Conservation (phyloP, 2,113 vertebrate genomes). For the Variabilichromis moorii region DNA sequence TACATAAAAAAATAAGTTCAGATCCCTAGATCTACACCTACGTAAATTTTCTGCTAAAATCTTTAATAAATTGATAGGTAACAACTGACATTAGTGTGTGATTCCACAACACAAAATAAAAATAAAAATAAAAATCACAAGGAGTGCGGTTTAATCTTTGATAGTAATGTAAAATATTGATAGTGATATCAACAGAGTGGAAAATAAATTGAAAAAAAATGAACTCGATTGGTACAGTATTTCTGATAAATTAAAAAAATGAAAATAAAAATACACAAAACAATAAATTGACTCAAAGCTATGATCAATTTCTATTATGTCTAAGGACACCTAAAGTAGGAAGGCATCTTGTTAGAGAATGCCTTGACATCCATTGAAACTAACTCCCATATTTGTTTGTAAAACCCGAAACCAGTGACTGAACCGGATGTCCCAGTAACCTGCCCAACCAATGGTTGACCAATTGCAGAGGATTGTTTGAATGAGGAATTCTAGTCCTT, state of each 20-base stretch:
- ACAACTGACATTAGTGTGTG: not conserved
- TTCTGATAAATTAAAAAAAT: not conserved
- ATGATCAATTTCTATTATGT: not conserved
- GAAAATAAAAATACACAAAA: not conserved
- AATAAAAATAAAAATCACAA: not conserved
- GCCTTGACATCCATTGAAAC: slow-evolving; percentile 7
- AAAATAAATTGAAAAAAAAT: not conserved
- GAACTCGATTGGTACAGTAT: not conserved
- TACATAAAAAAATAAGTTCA: not conserved
- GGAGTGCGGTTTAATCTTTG: rapidly evolving
- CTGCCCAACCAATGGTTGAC: not conserved
- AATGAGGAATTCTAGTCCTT: not conserved
- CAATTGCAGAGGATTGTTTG: not conserved
- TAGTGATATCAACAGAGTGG: not conserved
- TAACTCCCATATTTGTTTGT: not conserved
- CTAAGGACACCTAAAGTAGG: not conserved
- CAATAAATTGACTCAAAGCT: not conserved
- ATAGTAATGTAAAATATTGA: not conserved
- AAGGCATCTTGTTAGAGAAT: not conserved
- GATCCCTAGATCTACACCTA: not conserved
- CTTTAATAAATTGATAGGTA: not conserved
- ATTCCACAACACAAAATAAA: not conserved
- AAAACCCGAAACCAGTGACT: not conserved
- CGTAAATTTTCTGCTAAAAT: rapidly evolving
- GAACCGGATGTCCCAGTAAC: not conserved